phyloP scores from a whole-genome alignment of 2,797 vertebrate genomes.

The Rhyacichthys aspro region DNA sequence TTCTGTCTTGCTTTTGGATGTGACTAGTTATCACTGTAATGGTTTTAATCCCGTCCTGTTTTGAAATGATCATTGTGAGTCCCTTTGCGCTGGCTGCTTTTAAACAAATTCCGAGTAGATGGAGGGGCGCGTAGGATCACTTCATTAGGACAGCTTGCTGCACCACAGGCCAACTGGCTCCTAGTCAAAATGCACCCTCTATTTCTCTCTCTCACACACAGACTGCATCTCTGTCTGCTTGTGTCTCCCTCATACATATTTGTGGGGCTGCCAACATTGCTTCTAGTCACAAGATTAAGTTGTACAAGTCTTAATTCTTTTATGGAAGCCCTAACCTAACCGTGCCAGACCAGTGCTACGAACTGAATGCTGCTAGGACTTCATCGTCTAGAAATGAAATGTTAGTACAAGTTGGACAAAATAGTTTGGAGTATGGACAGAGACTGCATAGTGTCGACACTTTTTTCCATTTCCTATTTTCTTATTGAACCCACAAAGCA shows the following conservation, averaged over 20 bases:
- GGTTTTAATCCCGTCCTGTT: slow-evolving; percentile 2
- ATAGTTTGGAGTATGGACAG: too few species aligned
- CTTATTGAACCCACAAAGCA: neutral
- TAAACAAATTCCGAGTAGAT: slow-evolving; percentile 56
- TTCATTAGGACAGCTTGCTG: slow-evolving; percentile 71
- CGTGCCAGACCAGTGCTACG: too few species aligned
- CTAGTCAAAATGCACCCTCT: slow-evolving; percentile 45
- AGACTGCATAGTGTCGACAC: too few species aligned
- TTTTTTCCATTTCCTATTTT: too few species aligned
- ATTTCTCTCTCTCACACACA: slow-evolving; percentile 10
- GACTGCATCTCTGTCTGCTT: slow-evolving; percentile 17
- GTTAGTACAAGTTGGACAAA: too few species aligned
- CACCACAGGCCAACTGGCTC: slow-evolving; percentile 69
- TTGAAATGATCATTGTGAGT: slow-evolving; percentile 26
- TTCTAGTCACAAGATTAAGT: slow-evolving; percentile 53
- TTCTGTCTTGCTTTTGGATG: slow-evolving; percentile 9
- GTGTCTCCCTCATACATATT: slow-evolving; percentile 39
- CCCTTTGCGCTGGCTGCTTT: slow-evolving; percentile 34
- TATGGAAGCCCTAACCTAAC: too few species aligned
- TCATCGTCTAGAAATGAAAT: too few species aligned
- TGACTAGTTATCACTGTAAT: slow-evolving; percentile 6
- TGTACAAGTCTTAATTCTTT: slow-evolving; percentile 18
- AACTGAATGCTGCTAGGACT: too few species aligned
- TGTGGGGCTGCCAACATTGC: slow-evolving; percentile 39
- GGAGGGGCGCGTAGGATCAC: slow-evolving; percentile 43